Base-by-base conservation (phyloP, 37 sponge, comb jelly and placozoan genomes). In the Lycopodina hypogea region DNA sequence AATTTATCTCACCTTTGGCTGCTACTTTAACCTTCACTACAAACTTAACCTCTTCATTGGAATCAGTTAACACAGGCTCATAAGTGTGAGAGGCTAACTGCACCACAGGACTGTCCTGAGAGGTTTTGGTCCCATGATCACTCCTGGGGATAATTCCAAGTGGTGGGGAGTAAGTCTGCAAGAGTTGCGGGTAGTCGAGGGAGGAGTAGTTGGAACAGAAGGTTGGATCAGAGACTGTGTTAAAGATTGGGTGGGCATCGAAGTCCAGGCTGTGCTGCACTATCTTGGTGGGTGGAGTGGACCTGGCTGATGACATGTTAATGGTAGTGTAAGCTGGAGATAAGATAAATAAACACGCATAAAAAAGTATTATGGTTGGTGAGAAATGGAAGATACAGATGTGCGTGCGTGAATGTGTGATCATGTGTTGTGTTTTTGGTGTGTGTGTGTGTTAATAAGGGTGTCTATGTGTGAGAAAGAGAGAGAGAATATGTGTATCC, bases 261-360 rank as follows among this genome's bases (percentile, higher is more conserved):
- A 28, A 73, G 15, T 53, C 34, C 35, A 73, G 56, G 8, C 1
- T 73, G 34, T 24, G 32, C 56, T 53, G 53, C 23, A 53, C 18
- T 35, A 51, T 24, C n/a, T 33, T 19, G 48, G 53, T 73, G 56
- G 74, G 74, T 19, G 74, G 74, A 73, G 74, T 73, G 30, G 74
- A 56, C 1, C 56, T 56, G 30, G 33, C 74, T 30, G 74, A 73
- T 8, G 74, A 30, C 21, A 32, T 15, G 18, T 18, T 11, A 30
- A 33, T 11, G 24, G 48, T 24, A 14, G 68, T 32, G 38, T 4
- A 34, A 67, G 19, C 33, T 67, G 69, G n/a, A 69, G 68, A 22
- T 34, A 18, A 79, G 58, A 79, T 26, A 26, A 35, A 79, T 70
- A 68, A 41, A 68, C 70, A 68, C n/a, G n/a, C n/a, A n/a, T n/a